Conservation (phyloP, 2,797 vertebrate genomes). For the Cichlasoma orientale region DNA sequence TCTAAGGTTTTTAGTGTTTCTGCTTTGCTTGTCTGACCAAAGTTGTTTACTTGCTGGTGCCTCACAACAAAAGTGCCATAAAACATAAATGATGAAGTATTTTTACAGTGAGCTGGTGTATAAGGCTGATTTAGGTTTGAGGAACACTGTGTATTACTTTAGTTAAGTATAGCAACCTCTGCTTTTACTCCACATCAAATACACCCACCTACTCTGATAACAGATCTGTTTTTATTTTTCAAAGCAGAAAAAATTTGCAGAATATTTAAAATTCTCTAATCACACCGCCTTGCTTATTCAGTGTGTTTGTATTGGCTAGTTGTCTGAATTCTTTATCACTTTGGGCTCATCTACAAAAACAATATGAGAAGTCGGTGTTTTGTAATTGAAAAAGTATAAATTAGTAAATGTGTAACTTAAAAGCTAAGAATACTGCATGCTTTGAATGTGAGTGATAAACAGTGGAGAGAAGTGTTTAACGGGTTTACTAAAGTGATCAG, state of each 20-base stretch:
- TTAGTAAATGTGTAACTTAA: not conserved
- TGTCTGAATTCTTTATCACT: constrained; percentile 29
- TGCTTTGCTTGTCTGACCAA: constrained; percentile 54
- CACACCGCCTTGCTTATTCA: not conserved
- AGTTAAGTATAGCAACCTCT: not conserved
- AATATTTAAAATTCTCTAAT: not conserved
- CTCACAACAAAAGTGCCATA: constrained; percentile 66
- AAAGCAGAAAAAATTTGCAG: constrained; percentile 1
- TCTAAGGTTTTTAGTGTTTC: constrained; percentile 6
- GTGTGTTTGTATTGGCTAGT: not conserved
- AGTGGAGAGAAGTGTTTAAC: not conserved
- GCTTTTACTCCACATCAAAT: not conserved
- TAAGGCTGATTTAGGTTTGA: constrained; percentile 9
- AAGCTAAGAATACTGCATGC: not conserved
- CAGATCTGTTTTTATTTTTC: constrained; percentile 6
- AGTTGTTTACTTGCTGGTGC: constrained; percentile 69
- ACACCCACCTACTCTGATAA: not conserved
- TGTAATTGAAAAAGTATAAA: not conserved
- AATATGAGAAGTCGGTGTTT: not conserved
- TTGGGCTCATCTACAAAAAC: constrained; percentile 1
- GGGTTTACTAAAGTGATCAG: constrained; percentile 1
- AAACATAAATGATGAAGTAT: constrained; percentile 15
- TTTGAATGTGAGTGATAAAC: constrained; percentile 3
- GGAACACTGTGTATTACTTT: constrained; percentile 16
- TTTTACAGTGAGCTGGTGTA: constrained; percentile 38